Evolutionary conservation across 2,888 invertebrate species (phyloP).

Genomic region (Chalcosyrphus nemorum): DNA sequence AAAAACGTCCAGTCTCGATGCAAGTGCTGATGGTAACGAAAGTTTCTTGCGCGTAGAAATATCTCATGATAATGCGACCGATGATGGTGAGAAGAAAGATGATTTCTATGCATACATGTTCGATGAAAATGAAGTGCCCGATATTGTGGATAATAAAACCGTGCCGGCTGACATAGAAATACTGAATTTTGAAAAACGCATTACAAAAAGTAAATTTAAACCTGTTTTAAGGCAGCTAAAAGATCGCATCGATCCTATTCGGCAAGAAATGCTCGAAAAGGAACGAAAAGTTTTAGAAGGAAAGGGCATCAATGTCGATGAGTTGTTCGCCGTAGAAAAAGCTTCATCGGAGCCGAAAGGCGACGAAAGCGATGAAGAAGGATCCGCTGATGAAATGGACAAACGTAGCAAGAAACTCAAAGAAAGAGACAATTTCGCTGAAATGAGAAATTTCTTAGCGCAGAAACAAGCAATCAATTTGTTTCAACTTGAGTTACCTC

Average conservation of each 20-base stretch:
- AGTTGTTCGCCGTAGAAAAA: constrained; percentile 76
- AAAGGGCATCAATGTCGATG: constrained; percentile 81
- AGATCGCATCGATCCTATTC: constrained; percentile 81
- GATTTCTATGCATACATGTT: constrained; percentile 81
- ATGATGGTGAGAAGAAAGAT: constrained; percentile 77
- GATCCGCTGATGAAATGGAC: constrained; percentile 77
- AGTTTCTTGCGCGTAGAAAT: constrained; percentile 79
- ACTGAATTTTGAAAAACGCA: constrained; percentile 79
- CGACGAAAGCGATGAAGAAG: constrained; percentile 73
- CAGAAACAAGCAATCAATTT: constrained; percentile 80
- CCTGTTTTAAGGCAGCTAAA: constrained; percentile 81
- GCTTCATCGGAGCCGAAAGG: neutral
- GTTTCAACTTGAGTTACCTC: constrained; percentile 74
- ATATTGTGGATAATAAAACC: constrained; percentile 48
- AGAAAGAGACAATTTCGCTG: constrained; percentile 80
- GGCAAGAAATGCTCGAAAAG: constrained; percentile 80
- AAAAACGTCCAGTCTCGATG: constrained; percentile 20
- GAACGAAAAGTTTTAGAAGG: constrained; percentile 79
- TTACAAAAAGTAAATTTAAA: constrained; percentile 80
- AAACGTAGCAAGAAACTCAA: constrained; percentile 77
- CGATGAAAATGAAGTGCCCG: constrained; percentile 76
- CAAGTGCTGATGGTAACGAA: constrained; percentile 74
- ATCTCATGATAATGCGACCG: constrained; percentile 75
- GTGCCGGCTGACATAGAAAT: constrained; percentile 77
- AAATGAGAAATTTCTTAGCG: constrained; percentile 80